Conservation (phyloP, 2,888 invertebrate genomes). For the Alitta virens region DNA sequence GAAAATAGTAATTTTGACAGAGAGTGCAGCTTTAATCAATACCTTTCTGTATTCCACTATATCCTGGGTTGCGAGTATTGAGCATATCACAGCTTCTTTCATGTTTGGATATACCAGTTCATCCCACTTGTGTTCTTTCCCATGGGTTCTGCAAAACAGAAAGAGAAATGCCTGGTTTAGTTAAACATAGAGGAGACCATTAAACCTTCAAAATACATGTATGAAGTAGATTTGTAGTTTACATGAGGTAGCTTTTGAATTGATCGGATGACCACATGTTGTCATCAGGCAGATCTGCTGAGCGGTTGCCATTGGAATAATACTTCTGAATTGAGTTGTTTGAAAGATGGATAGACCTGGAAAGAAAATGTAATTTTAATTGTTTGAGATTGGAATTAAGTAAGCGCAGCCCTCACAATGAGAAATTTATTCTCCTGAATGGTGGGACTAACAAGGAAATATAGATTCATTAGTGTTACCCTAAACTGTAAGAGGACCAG, state of each 20-base stretch:
- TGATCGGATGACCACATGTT: conserved; percentile 83
- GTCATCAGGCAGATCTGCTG: conserved; percentile 65
- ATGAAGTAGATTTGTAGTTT: background rate
- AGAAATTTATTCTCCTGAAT: no score
- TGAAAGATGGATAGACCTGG: conserved; percentile 72
- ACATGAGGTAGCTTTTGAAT: conserved; percentile 68
- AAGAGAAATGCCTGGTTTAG: no score
- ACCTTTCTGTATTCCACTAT: conserved; percentile 57
- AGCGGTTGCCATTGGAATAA: conserved; percentile 64
- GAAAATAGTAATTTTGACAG: no score
- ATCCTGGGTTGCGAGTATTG: conserved; percentile 74
- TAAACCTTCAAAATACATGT: no score
- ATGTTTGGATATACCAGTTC: conserved; percentile 79
- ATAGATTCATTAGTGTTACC: no score
- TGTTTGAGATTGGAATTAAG: no score
- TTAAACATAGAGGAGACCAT: no score
- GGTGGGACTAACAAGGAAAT: no score
- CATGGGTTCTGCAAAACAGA: conserved; percentile 47
- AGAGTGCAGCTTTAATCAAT: background rate
- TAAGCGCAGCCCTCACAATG: no score
- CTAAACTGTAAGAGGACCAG: no score
- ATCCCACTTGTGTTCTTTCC: conserved; percentile 71
- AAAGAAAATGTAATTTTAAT: no score
- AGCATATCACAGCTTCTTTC: conserved; percentile 77
- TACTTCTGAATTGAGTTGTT: conserved; percentile 91